Evolutionary conservation across 2,113 vertebrate genomes (phyloP).

Genomic region (Herpetotheres cachinnans): DNA sequence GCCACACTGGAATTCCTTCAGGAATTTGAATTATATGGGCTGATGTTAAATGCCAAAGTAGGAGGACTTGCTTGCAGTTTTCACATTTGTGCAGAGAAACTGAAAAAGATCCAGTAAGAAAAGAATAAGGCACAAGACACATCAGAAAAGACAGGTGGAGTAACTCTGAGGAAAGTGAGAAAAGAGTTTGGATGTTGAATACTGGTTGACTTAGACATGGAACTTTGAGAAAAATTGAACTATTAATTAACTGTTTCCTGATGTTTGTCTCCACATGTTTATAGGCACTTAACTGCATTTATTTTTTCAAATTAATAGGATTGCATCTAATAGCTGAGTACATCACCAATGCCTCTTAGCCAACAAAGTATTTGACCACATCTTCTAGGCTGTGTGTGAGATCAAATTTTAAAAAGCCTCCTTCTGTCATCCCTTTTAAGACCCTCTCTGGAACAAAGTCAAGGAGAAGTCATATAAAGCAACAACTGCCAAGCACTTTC

Average conservation of each 20-base stretch:
- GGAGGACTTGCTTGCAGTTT: background rate
- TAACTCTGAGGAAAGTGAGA: background rate
- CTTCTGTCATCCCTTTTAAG: background rate
- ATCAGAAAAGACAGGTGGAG: background rate
- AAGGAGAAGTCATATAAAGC: slow-evolving; percentile 1
- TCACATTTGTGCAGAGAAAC: background rate
- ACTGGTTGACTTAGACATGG: background rate
- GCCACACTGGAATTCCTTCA: background rate
- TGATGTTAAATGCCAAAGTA: background rate
- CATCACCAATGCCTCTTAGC: background rate
- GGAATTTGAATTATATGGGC: background rate
- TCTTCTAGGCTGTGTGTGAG: background rate
- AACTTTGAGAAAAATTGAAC: background rate
- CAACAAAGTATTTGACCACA: background rate
- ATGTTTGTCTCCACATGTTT: background rate
- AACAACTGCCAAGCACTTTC: background rate
- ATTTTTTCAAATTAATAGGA: background rate
- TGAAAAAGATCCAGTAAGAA: background rate
- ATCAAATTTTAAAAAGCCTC: background rate
- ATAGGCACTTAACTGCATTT: background rate
- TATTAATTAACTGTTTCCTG: background rate
- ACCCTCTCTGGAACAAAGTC: background rate
- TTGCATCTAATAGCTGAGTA: background rate
- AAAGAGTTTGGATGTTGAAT: background rate
- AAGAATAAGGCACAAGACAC: background rate